These are phyloP conservation scores for Acronicta aceris DNA, from an alignment of 2,888 invertebrate genomes.

Conservation along the genomic window DNA sequence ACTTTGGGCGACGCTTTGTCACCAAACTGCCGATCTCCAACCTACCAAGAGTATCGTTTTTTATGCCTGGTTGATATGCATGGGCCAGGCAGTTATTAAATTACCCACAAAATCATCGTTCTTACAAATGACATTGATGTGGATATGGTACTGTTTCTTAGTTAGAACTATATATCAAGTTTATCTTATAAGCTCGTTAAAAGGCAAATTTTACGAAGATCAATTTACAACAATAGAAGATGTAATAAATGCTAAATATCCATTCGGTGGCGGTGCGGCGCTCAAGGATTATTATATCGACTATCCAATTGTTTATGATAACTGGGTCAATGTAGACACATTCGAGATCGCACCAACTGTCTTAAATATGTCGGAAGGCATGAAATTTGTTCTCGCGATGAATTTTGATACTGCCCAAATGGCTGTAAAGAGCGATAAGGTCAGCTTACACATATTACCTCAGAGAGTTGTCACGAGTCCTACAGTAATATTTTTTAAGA, in stretches of 20 bases:
- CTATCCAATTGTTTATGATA: slow-evolving; percentile 66
- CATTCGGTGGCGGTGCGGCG: slow-evolving; percentile 73
- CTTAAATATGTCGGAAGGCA: slow-evolving; percentile 66
- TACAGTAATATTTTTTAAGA: slow-evolving; percentile 76
- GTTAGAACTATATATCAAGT: slow-evolving; percentile 81
- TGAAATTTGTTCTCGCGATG: slow-evolving; percentile 74
- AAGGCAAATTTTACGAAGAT: slow-evolving; percentile 68
- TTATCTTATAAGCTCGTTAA: slow-evolving; percentile 74
- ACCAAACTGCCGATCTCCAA: slow-evolving; percentile 34
- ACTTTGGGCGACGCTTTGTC: slow-evolving; percentile 53
- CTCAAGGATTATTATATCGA: slow-evolving; percentile 76
- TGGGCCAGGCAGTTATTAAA: slow-evolving; percentile 71
- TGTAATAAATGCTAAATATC: slow-evolving; percentile 67
- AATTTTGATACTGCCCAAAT: slow-evolving; percentile 65
- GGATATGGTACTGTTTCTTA: slow-evolving; percentile 79
- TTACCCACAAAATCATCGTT: slow-evolving; percentile 69
- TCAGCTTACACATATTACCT: slow-evolving; percentile 67
- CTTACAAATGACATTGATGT: slow-evolving; percentile 67
- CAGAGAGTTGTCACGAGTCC: slow-evolving; percentile 69
- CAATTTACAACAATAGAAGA: slow-evolving; percentile 73
- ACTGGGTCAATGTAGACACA: slow-evolving; percentile 68
- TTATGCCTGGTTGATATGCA: slow-evolving; percentile 75
- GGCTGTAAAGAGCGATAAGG: slow-evolving; percentile 59
- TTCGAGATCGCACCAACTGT: slow-evolving; percentile 62
- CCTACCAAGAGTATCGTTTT: slow-evolving; percentile 64